Evolutionary conservation across 2,888 invertebrate species (phyloP).

Genomic region (Neria commutata): DNA sequence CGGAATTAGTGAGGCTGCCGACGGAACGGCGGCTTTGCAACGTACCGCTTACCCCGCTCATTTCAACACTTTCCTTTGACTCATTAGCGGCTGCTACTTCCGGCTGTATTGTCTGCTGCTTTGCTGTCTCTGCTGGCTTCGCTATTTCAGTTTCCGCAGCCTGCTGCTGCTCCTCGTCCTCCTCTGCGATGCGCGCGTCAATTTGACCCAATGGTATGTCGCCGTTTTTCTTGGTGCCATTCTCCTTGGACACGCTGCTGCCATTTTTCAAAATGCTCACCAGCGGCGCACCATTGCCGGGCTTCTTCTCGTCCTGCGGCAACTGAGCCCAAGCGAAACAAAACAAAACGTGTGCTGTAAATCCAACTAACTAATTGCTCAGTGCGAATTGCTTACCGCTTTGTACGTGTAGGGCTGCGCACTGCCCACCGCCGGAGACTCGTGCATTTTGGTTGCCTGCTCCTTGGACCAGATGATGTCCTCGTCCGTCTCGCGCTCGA

Average conservation of each 20-base stretch:
- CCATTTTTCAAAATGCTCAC: conserved; percentile 62
- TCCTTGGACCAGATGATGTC: conserved; percentile 76
- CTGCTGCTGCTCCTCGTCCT: conserved; percentile 22
- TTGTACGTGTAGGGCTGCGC: conserved; percentile 61
- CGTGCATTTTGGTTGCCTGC: conserved; percentile 73
- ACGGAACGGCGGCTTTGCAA: conserved; percentile 30
- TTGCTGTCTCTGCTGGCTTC: conserved; percentile 17
- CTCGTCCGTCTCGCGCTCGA: conserved; percentile 79
- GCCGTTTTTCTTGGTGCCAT: conserved; percentile 44
- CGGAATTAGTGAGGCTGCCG: too few species aligned
- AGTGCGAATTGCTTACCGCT: conserved; percentile 61
- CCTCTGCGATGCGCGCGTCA: conserved; percentile 41
- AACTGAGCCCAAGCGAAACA: conserved; percentile 39
- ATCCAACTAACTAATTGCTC: background rate
- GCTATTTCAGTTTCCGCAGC: conserved; percentile 7
- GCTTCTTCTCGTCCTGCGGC: conserved; percentile 57
- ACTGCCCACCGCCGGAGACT: conserved; percentile 63
- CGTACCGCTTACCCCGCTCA: conserved; percentile 32
- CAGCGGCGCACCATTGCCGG: conserved; percentile 51
- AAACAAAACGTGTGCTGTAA: background rate
- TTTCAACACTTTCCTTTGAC: conserved; percentile 9
- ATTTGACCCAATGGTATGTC: conserved; percentile 36
- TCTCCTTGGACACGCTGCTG: conserved; percentile 42
- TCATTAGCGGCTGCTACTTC: background rate
- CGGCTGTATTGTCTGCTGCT: conserved; percentile 23